Conservation (phyloP, 2,113 vertebrate genomes). For the Serinus canaria region DNA sequence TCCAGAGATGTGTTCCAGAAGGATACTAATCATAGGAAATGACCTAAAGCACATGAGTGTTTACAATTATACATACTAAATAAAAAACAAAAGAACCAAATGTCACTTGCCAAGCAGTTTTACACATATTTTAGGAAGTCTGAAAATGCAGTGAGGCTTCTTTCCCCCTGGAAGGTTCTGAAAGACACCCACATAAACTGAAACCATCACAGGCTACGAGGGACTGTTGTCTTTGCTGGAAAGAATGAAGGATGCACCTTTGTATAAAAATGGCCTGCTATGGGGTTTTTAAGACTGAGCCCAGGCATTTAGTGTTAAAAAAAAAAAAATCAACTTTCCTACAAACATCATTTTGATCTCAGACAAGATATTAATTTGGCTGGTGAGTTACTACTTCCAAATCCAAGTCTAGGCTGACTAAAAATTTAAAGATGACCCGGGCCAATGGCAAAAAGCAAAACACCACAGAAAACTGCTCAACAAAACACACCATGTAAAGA, state of each 20-base stretch:
- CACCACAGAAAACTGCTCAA: neutral
- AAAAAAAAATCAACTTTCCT: neutral
- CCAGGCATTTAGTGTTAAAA: neutral
- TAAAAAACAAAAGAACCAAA: neutral
- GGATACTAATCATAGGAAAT: slow-evolving; percentile 26
- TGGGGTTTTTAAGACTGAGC: neutral
- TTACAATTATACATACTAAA: neutral
- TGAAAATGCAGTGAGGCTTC: neutral
- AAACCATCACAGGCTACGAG: neutral
- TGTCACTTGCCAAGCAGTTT: neutral
- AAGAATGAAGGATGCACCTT: neutral
- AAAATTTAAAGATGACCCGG: neutral
- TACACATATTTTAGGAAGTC: neutral
- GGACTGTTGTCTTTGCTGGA: neutral
- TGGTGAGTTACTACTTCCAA: neutral
- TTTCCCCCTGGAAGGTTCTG: neutral
- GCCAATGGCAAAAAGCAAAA: neutral
- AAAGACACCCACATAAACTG: neutral
- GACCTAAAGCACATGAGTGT: neutral
- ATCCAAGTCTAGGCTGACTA: neutral
- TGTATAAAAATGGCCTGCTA: neutral
- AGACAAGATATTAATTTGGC: neutral
- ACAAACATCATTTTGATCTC: neutral
- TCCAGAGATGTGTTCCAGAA: slow-evolving; percentile 49
- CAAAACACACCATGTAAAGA: neutral